Conservation (phyloP, 2,888 invertebrate genomes). For the Gisinianus flammeolus region DNA sequence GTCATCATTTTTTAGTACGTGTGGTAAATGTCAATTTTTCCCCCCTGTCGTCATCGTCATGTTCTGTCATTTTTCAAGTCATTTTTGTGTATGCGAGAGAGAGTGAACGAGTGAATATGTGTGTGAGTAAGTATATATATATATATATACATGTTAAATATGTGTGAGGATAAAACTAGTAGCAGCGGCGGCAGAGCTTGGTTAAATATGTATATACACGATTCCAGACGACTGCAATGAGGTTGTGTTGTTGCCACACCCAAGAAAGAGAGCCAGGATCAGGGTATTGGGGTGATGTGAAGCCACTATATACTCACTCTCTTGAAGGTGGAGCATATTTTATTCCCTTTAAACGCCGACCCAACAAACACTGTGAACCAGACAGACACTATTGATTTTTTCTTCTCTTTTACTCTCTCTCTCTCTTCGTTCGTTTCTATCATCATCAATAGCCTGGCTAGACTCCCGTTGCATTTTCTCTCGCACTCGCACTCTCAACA, state of each 20-base stretch:
- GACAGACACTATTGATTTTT: slow-evolving; percentile 43
- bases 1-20: no score
- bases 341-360: slow-evolving; percentile 10
- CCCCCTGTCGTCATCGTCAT: no score
- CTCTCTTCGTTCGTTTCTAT: slow-evolving; percentile 21
- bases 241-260: slow-evolving; percentile 32
- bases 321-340: slow-evolving; percentile 36
- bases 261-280: background rate
- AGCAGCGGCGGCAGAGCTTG: background rate
- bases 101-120: background rate
- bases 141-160: background rate
- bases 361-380: slow-evolving; percentile 6
- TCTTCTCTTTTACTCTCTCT: slow-evolving; percentile 2
- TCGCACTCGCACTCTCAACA: no score
- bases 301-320: slow-evolving; percentile 28
- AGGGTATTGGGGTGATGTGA: slow-evolving; percentile 31
- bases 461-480: no score
- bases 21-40: no score
- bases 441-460: background rate
- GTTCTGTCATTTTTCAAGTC: no score
- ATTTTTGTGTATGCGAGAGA: no score
- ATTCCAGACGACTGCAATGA: no score
- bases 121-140: background rate
- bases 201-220: slow-evolving; percentile 9
- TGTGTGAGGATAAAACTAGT: background rate